A percentile compares a stretch with the other conserved stretches of the same genome.
Conservation (phyloP, 2,888 invertebrate species). For the Drosophila mulleri region DNA sequence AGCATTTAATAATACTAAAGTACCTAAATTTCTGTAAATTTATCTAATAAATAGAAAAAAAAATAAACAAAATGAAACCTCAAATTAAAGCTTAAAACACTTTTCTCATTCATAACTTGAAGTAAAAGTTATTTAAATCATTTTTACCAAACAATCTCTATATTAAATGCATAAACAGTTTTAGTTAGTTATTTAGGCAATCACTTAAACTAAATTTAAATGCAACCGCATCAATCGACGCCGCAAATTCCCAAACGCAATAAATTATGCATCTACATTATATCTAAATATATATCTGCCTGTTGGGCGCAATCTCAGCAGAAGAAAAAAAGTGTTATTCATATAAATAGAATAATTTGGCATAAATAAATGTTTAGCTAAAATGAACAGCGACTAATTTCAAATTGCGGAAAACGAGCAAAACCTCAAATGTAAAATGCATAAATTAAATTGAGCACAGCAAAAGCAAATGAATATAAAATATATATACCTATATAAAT, state of each 20-base stretch:
- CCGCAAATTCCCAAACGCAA: conserved; percentile 32
- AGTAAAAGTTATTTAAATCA: no score
- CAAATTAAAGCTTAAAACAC: not conserved
- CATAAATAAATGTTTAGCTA: conserved; percentile 54
- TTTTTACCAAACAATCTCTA: not conserved
- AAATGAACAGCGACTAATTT: conserved; percentile 51
- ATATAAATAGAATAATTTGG: conserved; percentile 35
- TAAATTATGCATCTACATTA: conserved; percentile 17
- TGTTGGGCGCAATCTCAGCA: conserved; percentile 28
- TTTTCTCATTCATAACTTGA: not conserved
- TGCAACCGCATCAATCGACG: conserved; percentile 18
- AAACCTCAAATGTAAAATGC: conserved; percentile 51
- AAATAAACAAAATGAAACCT: no score
- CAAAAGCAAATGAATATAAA: conserved; percentile 11
- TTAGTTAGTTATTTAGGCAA: not conserved
- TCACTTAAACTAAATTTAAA: conserved; percentile 21
- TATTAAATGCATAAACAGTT: not conserved
- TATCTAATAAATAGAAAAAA: no score
- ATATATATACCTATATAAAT: conserved; percentile 8
- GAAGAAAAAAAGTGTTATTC: conserved; percentile 1
- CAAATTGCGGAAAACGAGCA: conserved; percentile 36
- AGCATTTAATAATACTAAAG: not conserved
- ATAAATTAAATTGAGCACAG: conserved; percentile 52
- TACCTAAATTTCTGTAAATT: not conserved
- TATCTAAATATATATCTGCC: not conserved